Conservation (phyloP, 2,888 invertebrate species). For the Thalpophila matura region DNA sequence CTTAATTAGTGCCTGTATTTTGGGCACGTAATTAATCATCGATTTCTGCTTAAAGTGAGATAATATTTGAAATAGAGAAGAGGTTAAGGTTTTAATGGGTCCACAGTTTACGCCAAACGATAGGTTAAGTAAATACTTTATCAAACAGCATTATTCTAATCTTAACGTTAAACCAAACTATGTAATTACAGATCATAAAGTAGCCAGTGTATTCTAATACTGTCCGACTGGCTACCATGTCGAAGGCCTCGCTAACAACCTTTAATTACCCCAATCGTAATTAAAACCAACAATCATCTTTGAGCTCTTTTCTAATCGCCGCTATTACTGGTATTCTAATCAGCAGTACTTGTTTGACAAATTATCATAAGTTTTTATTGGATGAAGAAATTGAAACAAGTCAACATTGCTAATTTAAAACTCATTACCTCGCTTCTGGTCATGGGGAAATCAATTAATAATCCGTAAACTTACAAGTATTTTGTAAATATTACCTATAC, state of each 20-base stretch:
- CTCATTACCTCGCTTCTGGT: slow-evolving; percentile 58
- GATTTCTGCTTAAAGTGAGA: slow-evolving; percentile 5
- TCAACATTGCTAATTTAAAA: slow-evolving; percentile 59
- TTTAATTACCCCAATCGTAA: slow-evolving; percentile 56
- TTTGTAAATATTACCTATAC: slow-evolving; percentile 46
- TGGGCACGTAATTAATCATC: not conserved
- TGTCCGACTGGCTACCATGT: slow-evolving; percentile 18
- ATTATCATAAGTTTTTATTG: slow-evolving; percentile 60
- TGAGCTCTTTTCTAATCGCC: slow-evolving; percentile 58
- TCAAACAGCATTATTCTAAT: slow-evolving; percentile 18
- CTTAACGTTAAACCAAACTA: slow-evolving; percentile 28
- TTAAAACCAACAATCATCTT: slow-evolving; percentile 54
- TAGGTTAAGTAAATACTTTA: slow-evolving; percentile 37
- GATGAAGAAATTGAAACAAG: slow-evolving; percentile 61
- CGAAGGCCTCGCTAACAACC: slow-evolving; percentile 50
- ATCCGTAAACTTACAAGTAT: slow-evolving; percentile 57
- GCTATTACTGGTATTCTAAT: slow-evolving; percentile 57
- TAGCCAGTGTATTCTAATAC: slow-evolving; percentile 25
- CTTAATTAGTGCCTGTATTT: slow-evolving; percentile 35
- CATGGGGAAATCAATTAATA: slow-evolving; percentile 58
- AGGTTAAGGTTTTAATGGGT: slow-evolving; percentile 36
- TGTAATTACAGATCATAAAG: slow-evolving; percentile 34
- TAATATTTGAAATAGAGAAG: slow-evolving; percentile 8
- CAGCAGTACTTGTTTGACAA: slow-evolving; percentile 63
- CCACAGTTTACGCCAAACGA: slow-evolving; percentile 43